Base-by-base conservation (phyloP, 2,113 vertebrate genomes). In the Anguilla rostrata region DNA sequence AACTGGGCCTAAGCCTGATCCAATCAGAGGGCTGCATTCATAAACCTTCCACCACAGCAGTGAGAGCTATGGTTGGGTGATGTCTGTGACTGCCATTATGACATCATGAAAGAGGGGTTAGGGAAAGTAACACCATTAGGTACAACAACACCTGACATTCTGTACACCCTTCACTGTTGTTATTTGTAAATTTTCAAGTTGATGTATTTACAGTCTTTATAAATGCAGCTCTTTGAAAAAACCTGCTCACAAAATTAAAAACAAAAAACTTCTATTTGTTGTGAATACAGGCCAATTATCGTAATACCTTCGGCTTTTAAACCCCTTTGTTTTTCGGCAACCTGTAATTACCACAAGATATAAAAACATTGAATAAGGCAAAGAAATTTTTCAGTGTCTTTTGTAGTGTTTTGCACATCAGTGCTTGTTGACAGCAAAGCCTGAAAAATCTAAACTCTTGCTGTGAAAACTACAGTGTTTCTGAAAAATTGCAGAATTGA, bases 1-100 rank as follows among this genome's bases (percentile, higher is more conserved):
- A 94, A 89, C 90, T 93, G 93, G 94, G 16, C 91, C 46, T 95
- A 88, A 89, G 26, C 75, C 34, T 20, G 39, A 16, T 34, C 49
- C 40, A 43, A 1, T 39, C 83, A 84, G 29, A 46, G 41, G 18
- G 71, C 41, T 41, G 41, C n/a, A 53, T 85, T 60, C n/a, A 43
- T 75, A 75, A 75, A n/a, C 71, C 71, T 34, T 75, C 26, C 1
- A 34, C 71, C 26, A 34, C n/a, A 75, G 9, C 71, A 29, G 71
- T 75, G 71, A 75, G 71, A 75, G 60, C 60, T 26, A 66, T 11
- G 18, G 26, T 26, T 66, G 60, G 4, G 4, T 20, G 20, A 5
- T 26, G 22, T 22, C 60, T 0, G 22, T 26, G 18, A 66, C 22
- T 66, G 20, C 60, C 60, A 26, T 26, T 66, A 66, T 66, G 60